These are phyloP conservation scores for Drosophila siamana DNA, from an alignment of 2,888 invertebrate species.

Conservation along the genomic window DNA sequence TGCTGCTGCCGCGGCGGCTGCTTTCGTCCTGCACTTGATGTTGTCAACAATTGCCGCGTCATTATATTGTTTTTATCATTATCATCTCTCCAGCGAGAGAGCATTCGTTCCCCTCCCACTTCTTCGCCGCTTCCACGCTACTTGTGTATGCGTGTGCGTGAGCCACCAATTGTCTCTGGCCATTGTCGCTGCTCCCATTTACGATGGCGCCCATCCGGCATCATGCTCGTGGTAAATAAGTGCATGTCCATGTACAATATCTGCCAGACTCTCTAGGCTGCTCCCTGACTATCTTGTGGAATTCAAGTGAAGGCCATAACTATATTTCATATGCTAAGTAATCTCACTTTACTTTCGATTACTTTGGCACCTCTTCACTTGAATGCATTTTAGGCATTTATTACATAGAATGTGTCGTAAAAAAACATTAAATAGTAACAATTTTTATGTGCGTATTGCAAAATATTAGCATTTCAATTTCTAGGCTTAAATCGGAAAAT, in stretches of 20 bases:
- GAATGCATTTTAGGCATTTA: too few species aligned
- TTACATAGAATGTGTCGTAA: too few species aligned
- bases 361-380: too few species aligned
- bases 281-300: background rate
- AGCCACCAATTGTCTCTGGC: conserved; percentile 19
- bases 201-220: background rate
- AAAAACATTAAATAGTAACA: too few species aligned
- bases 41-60: conserved; percentile 75
- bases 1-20: too few species aligned
- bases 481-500: too few species aligned
- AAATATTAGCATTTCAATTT: too few species aligned
- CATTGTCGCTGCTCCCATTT: conserved; percentile 16
- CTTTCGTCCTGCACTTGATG: conserved; percentile 68
- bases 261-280: too few species aligned
- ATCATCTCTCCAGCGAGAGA: conserved; percentile 48
- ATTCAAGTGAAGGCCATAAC: background rate
- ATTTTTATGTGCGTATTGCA: too few species aligned
- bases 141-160: conserved; percentile 16
- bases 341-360: too few species aligned
- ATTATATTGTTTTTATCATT: conserved; percentile 80
- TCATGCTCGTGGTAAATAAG: background rate
- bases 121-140: background rate
- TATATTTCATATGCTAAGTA: background rate
- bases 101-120: conserved; percentile 3
- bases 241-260: too few species aligned